These are phyloP conservation scores for Caenorhabditis imperialis DNA, from an alignment of 2,888 invertebrate species.

Conservation along the genomic window DNA sequence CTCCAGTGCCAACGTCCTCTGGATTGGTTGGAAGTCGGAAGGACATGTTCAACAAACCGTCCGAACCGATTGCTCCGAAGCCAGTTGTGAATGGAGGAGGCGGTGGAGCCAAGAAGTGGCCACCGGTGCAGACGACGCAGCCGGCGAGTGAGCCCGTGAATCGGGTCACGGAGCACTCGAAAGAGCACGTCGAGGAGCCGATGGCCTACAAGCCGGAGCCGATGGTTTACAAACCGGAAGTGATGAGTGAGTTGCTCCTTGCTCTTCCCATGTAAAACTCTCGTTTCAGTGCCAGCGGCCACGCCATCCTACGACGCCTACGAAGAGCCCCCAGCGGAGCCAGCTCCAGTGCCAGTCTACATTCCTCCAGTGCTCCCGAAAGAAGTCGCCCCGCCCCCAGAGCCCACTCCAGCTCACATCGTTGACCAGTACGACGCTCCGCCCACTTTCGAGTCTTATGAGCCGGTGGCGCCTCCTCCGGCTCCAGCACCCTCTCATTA, in stretches of 20 bases:
- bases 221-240: conserved; percentile 23
- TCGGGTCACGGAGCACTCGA: conserved; percentile 1
- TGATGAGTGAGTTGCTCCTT: conserved; percentile 19
- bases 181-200: conserved; percentile 21
- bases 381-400: conserved; percentile 9
- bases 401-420: conserved; percentile 21
- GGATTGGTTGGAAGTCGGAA: conserved; percentile 45
- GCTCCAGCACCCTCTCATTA: conserved; percentile 25
- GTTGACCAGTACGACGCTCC: conserved; percentile 37
- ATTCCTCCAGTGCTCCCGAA: conserved; percentile 17
- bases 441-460: conserved; percentile 19
- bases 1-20: conserved; percentile 17
- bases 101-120: conserved; percentile 42
- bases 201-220: conserved; percentile 28
- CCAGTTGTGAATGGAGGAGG: conserved; percentile 20
- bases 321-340: conserved; percentile 27
- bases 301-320: conserved; percentile 6
- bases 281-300: conserved; percentile 18
- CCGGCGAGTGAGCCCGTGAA: conserved; percentile 22
- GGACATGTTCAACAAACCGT: conserved; percentile 39
- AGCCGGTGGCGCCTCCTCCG: conserved; percentile 12
- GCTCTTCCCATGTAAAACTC: background rate
- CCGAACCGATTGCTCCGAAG: conserved; percentile 39
- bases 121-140: conserved; percentile 33
- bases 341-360: conserved; percentile 10